Evolutionary conservation across 2,888 invertebrate genomes (phyloP), one percentile per base, ranked within the genome.

Genomic region (Conistra vaccinii): DNA sequence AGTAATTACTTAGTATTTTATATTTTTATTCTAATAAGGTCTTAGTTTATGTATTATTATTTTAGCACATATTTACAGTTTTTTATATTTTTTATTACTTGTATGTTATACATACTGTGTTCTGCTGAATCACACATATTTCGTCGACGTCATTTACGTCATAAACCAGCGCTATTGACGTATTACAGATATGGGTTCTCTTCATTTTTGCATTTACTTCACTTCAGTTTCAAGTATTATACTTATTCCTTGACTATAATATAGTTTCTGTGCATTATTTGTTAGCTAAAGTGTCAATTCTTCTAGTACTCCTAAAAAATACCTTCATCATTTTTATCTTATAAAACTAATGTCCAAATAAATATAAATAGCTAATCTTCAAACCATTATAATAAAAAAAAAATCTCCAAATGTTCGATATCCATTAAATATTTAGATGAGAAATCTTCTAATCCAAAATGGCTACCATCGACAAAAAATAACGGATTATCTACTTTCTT

Each of bases 391-490:
- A 62, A 42, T 6, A 67, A 42, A 42, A 79, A 48, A 32, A 42
- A 65, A 51, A 48, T 48, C 55, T 23, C 1, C 1, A 29, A 78
- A 63, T 58, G 2, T 35, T 23, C 12, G 10, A 14, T 29, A 42
- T 35, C n/a, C 57, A 51, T 69, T 45, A 75, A 81, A 76, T 45
- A 79, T 69, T 80, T 57, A 55, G 42, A 61, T 5, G 12, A 66
- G 17, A 51, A 81, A 60, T 20, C 26, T 73, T 42, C 3, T 62
- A 60, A 73, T 58, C 69, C 53, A 26, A 20, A 12, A 55, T 39
- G 65, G 35, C 66, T 67, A n/a, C 17, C 32, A 55, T 29, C 62
- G n/a, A 55, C 48, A 67, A 67, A 67, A 78, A 79, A 79, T 26
- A 63, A 65, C 53, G 45, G 39, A 79, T 83, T 72, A 42, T 4